Base-by-base conservation (phyloP, 2,888 invertebrate species). In the Drosophila prostipennis region DNA sequence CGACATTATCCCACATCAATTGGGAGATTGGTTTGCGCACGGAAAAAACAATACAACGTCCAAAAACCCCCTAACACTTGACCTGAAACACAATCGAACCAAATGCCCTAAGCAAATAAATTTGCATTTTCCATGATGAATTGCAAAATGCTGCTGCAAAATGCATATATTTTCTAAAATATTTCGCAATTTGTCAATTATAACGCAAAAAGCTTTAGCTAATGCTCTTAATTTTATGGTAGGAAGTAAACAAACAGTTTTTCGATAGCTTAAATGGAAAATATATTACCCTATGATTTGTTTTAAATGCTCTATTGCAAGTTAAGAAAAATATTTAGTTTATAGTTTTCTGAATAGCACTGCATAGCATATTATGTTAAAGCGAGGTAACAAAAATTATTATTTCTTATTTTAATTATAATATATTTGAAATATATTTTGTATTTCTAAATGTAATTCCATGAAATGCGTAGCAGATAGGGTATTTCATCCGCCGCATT, bases 171-270 rank as follows among this genome's bases (percentile, higher is more conserved):
- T 49, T 42, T 29, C 32, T 36, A 23, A 60, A 63, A 67, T 70
- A 56, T 36, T 37, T 70, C 32, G 42, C 57, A 58, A 59, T 79
- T 67, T 53, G 60, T 65, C 56, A 68, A 80, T 72, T 55, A 58
- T 65, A 56, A 49, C n/a, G 40, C 53, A 72, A 72, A 71, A 57
- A 43, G 52, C 52, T 72, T 56, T 51, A 36, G 5, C 39, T 71
- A 57, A 69, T 57, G 23, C 34, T 36, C 46, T 23, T 29, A 16
- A 16, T 64, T 64, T 45, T 37, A 39, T 52, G 60, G 46, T n/a
- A 2, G 29, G 32, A 26, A 5, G 19, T 43, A 43, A 54, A 36
- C 36, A 43, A 53, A 39, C 26, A 14, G 10, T 29, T 53, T 43
- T 48, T 26, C 32, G 8, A 13, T 36, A 11, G 11, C 8, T 10